Percentiles rank a stretch among this genome's conserved stretches.
Conservation (phyloP, 1,140 invertebrate species). For the Ericerus pela region DNA sequence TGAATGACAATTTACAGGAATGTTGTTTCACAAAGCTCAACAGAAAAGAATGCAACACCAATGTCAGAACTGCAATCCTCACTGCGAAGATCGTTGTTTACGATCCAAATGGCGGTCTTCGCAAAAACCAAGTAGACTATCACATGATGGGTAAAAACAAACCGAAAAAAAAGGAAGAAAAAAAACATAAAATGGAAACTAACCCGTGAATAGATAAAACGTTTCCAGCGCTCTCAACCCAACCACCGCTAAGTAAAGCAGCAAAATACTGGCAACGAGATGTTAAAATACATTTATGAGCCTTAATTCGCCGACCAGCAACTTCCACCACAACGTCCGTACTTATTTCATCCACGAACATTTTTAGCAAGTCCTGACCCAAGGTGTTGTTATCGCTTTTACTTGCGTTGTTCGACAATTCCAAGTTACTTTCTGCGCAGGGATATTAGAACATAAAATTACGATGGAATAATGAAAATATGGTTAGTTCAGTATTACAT, state of each 20-base stretch:
- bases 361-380: constrained; percentile 68
- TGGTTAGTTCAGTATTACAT: no score
- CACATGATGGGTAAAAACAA: constrained; percentile 20
- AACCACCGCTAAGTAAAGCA: constrained; percentile 69
- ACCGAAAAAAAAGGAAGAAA: constrained; percentile 19
- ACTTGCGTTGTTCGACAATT: constrained; percentile 38
- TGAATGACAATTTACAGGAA: no score
- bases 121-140: no score
- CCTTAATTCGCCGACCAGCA: constrained; percentile 56
- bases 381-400: constrained; percentile 39
- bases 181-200: constrained; percentile 23
- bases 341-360: constrained; percentile 78
- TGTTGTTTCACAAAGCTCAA: no score
- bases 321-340: constrained; percentile 70
- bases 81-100: no score
- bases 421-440: neutral
- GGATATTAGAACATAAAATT: no score
- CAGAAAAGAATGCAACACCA: no score
- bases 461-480: no score
- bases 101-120: neutral
- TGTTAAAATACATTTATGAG: constrained; percentile 77
- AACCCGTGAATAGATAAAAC: constrained; percentile 70
- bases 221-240: constrained; percentile 61
- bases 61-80: no score
- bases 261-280: constrained; percentile 83